A percentile compares a stretch with the other conserved stretches of the same genome.
Evolutionary conservation across 2,113 vertebrate species (phyloP).

Genomic region (Riparia riparia): DNA sequence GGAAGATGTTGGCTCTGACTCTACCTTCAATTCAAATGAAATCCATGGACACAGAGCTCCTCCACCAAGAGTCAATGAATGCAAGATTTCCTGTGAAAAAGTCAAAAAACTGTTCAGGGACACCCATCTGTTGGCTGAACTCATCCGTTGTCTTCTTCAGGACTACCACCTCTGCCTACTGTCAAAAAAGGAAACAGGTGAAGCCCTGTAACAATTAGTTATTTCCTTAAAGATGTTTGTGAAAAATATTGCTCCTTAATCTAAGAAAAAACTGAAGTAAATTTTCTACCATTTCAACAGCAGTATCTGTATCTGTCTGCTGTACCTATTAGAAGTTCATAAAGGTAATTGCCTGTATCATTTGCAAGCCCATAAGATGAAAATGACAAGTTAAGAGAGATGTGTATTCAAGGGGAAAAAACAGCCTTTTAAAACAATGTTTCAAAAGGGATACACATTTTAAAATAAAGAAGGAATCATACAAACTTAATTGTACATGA

Average conservation of each 20-base stretch:
- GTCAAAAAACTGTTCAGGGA: not conserved
- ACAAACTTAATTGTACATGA: not conserved
- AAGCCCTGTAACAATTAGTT: slow-evolving; percentile 5
- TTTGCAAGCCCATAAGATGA: not conserved
- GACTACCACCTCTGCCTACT: not conserved
- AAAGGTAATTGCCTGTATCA: not conserved
- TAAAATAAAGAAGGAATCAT: not conserved
- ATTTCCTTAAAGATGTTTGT: slow-evolving; percentile 3
- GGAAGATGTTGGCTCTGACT: not conserved
- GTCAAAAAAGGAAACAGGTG: not conserved
- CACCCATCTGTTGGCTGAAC: not conserved
- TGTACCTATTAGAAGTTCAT: not conserved
- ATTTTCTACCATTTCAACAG: slow-evolving; percentile 6
- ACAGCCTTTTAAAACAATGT: not conserved
- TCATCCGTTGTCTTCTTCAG: not conserved
- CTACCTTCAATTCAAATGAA: not conserved
- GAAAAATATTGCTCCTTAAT: not conserved
- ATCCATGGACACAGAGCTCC: not conserved
- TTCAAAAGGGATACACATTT: not conserved
- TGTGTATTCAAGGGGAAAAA: accelerated
- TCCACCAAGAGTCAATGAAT: not conserved
- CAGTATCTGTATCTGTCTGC: not conserved
- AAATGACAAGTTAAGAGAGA: not conserved
- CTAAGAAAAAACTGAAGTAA: slow-evolving; percentile 11
- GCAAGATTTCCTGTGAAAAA: not conserved